These are phyloP conservation scores for Hylaeus volcanicus DNA, from an alignment of 1,140 invertebrate species.

Conservation along the genomic window DNA sequence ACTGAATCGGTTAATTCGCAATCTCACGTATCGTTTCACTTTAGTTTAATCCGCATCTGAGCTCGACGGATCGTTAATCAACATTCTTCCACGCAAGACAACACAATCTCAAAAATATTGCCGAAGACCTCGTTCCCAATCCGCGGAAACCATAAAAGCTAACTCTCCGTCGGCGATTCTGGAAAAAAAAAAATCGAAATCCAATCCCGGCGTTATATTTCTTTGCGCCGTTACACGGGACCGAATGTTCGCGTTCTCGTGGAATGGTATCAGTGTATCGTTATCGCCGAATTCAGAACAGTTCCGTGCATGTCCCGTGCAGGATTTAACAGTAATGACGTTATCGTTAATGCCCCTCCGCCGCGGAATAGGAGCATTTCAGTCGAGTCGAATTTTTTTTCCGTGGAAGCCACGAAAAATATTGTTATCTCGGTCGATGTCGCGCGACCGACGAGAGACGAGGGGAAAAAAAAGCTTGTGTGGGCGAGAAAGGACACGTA, in stretches of 20 bases:
- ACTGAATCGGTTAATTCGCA: too few relatives aligned
- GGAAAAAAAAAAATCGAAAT: background rate
- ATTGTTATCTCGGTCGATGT: constrained; percentile 63
- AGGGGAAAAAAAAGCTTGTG: constrained; percentile 18
- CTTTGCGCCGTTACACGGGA: too few relatives aligned
- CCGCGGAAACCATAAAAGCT: background rate
- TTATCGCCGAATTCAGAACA: constrained; percentile 8
- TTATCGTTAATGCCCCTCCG: constrained; percentile 40
- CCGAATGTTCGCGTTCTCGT: too few relatives aligned
- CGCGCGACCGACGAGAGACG: constrained; percentile 45
- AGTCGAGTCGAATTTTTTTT: constrained; percentile 46
- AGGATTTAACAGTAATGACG: constrained; percentile 44
- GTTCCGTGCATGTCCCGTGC: constrained; percentile 1
- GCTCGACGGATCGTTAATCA: too few relatives aligned
- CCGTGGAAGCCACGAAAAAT: constrained; percentile 54
- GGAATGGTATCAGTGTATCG: background rate
- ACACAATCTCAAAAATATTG: background rate
- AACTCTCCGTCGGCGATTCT: background rate
- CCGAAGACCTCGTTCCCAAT: background rate
- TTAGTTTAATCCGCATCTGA: too few relatives aligned
- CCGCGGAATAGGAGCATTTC: constrained; percentile 17
- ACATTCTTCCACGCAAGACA: too few relatives aligned
- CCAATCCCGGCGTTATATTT: background rate
- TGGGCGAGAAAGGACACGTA: background rate
- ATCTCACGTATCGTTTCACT: too few relatives aligned